Conservation (phyloP, 2,888 invertebrate genomes). For the Plagodis pulveraria region DNA sequence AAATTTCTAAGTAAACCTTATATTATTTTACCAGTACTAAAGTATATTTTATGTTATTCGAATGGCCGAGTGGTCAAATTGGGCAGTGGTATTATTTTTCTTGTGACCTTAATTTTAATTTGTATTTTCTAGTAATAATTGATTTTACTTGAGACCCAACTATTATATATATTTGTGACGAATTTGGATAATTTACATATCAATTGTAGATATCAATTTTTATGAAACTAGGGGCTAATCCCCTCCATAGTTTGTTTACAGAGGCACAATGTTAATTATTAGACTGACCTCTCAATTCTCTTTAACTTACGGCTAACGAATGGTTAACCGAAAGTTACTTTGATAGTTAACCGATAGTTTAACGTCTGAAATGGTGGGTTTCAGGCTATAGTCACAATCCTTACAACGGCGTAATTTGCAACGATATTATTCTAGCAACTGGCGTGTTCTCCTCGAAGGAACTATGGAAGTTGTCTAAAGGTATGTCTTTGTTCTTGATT, state of each 20-base stretch:
- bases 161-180: background rate
- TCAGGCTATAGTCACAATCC: constrained; percentile 96
- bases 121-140: background rate
- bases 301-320: background rate
- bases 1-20: too few relatives aligned
- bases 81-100: background rate
- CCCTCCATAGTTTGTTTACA: constrained; percentile 57
- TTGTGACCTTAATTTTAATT: too few relatives aligned
- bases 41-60: too few relatives aligned
- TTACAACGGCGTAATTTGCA: constrained; percentile 99
- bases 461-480: constrained; percentile 99
- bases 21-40: too few relatives aligned
- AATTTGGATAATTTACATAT: background rate
- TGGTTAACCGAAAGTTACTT: constrained; percentile 5
- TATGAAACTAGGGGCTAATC: constrained; percentile 8
- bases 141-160: background rate
- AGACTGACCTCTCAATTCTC: background rate
- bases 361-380: constrained; percentile 61
- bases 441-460: constrained; percentile 99
- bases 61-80: background rate
- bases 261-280: constrained; percentile 23
- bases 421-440: constrained; percentile 99
- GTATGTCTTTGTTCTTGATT: constrained; percentile 75
- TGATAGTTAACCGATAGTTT: constrained; percentile 35
- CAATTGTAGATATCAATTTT: background rate